Evolutionary conservation across 92 coral and sea anemone genomes (phyloP), one percentile per base, ranked within the genome.

Genomic region (Palythoa grandis): DNA sequence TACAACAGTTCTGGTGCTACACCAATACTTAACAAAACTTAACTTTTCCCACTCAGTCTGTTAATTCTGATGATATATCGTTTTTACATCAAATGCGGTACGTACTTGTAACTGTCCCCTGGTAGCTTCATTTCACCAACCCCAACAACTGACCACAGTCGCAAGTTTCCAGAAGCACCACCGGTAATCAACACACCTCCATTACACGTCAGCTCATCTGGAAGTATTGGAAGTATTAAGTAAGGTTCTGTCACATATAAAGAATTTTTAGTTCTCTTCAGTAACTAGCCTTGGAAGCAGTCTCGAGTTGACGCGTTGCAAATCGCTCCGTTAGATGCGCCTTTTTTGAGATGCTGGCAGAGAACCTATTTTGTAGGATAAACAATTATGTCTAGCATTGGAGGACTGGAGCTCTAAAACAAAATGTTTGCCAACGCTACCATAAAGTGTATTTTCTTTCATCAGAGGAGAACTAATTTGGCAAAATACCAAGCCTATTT

Each of bases 131-230:
- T 96, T 79, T 92, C 96, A 19, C 92, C 87, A 77, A 96, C 98
- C 29, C 98, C 99, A 20, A 92, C 94, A 2, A 95, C 97, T 40
- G 99, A 93, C 99, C 99, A 96, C 76, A 96, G 69, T 24, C 95
- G 92, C 66, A 96, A 93, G 87, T 93, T 92, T 60, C 99, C 97
- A 14, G 92, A 79, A 37, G 87, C 72, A 39, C 99, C 89, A 9
- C 99, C 99, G 19, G 96, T 94, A 53, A 96, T 78, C n/a, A 96
- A 92, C 72, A 84, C 87, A 61, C 98, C 99, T 11, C 93, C 91
- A 77, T 87, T 89, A 77, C 96, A 93, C 22, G 91, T 87, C 16
- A 96, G 74, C 72, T 92, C 80, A 79, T 77, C 99, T 96, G 70
- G 7, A 70, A 78, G 54, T 20, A 65, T 19, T 16, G n/a, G 68